These are phyloP conservation scores for Myotis davidii DNA, from an alignment of 2,113 vertebrate species.

Conservation along the genomic window DNA sequence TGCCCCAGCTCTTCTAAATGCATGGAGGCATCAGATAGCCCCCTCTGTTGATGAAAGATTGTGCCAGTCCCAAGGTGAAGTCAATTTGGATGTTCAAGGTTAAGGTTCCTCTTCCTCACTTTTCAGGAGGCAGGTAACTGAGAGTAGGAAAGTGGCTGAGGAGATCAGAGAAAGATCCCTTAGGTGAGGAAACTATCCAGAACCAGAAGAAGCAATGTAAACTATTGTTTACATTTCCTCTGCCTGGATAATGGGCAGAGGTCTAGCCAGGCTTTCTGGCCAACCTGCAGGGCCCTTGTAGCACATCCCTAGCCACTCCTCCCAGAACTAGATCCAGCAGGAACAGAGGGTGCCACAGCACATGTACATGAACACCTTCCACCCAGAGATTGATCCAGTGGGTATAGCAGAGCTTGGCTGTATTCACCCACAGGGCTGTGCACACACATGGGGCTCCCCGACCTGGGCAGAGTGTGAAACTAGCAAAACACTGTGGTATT, in stretches of 20 bases:
- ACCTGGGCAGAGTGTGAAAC: background rate
- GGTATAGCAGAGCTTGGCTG: background rate
- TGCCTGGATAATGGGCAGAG: background rate
- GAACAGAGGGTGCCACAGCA: background rate
- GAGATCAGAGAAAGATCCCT: background rate
- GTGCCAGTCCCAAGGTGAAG: background rate
- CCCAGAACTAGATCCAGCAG: background rate
- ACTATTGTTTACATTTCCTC: background rate
- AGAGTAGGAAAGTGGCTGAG: background rate
- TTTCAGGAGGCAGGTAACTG: background rate
- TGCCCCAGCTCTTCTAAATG: background rate
- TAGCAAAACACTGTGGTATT: background rate
- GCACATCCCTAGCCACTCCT: background rate
- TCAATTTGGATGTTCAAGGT: background rate
- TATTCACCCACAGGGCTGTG: background rate
- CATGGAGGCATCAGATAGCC: background rate
- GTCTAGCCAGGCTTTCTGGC: background rate
- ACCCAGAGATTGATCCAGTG: background rate
- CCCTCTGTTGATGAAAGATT: background rate
- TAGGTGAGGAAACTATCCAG: background rate
- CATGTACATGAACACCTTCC: background rate
- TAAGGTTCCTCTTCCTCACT: background rate
- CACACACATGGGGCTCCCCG: background rate
- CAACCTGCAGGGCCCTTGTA: background rate
- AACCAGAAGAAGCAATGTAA: background rate